phyloP scores from a whole-genome alignment of 2,113 vertebrate genomes.

The Galbula dea region DNA sequence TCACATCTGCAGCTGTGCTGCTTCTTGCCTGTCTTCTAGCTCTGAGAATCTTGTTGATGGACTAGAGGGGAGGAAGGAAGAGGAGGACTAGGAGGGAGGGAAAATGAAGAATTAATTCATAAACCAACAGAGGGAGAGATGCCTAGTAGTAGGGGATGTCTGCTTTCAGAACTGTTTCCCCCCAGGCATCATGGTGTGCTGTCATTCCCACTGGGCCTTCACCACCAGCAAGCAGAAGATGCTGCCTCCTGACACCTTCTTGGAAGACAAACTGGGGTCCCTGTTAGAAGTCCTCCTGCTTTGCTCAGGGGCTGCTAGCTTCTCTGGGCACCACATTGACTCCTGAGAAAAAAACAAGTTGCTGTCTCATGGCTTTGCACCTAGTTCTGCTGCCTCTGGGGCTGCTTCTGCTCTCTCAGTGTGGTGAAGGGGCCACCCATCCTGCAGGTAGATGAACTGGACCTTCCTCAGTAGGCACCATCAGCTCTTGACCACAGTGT shows the following conservation, averaged over 20 bases:
- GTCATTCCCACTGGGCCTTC: not conserved
- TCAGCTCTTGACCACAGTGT: not conserved
- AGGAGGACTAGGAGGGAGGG: not conserved
- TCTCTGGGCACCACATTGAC: not conserved
- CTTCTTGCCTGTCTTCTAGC: not conserved
- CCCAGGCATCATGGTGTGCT: not conserved
- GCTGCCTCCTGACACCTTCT: not conserved
- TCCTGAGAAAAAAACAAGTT: not conserved
- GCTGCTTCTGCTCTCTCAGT: not conserved
- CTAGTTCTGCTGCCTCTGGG: not conserved
- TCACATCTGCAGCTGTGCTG: conserved; percentile 49
- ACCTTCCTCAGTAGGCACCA: not conserved
- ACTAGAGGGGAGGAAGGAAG: not conserved
- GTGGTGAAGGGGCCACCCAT: not conserved
- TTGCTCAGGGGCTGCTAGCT: not conserved
- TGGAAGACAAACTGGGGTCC: not conserved
- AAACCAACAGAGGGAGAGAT: not conserved
- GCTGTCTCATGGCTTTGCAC: not conserved
- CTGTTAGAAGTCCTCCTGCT: not conserved
- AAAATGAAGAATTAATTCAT: conserved; percentile 15
- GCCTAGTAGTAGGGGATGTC: not conserved
- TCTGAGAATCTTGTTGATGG: conserved; percentile 14
- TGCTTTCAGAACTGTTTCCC: not conserved
- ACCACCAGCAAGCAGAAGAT: not conserved
- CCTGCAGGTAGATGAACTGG: not conserved